Evolutionary conservation across 2,888 invertebrate species (phyloP), one percentile per base, ranked within the genome.

Genomic region (Hydraecia micacea): DNA sequence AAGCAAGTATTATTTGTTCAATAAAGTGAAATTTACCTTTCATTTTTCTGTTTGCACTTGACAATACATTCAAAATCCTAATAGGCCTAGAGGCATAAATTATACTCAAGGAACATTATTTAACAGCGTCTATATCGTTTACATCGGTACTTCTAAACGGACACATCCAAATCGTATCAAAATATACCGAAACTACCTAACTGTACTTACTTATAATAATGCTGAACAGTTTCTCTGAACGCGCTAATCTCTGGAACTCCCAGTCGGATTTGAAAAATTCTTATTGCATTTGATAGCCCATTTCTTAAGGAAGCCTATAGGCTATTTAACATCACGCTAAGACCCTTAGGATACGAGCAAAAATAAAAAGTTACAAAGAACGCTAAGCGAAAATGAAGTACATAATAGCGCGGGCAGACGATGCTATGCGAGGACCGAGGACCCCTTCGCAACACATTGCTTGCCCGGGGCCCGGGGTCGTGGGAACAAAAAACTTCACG

Each of bases 11-110:
- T 58, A 25, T 55, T 58, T 58, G 55, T 58, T 58, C 55, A n/a
- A n/a, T n/a, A 58, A 58, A 58, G 11, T 58, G 55, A 58, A n/a
- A 58, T 58, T 58, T 58, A n/a, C 55, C n/a, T 58, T 58, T n/a
- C 55, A 58, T 58, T n/a, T 11, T 58, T 58, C 11, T n/a, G n/a
- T 58, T 58, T n/a, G 55, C 55, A 58, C n/a, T 58, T n/a, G 55
- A 13, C 55, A n/a, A n/a, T 58, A 5, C 55, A 3, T n/a, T 58
- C 55, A 58, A n/a, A n/a, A 58, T 58, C 25, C 5, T 58, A n/a
- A 58, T 58, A n/a, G 11, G n/a, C n/a, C 11, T 11, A n/a, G 55
- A n/a, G 21, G 52, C 21, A 25, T 55, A 9, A 25, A 25, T 9
- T 55, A 55, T 0, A n/a, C 25, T 55, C 25, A 25, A 55, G 55